Conservation (phyloP, 2,888 invertebrate species). For the Phalangium opilio region DNA sequence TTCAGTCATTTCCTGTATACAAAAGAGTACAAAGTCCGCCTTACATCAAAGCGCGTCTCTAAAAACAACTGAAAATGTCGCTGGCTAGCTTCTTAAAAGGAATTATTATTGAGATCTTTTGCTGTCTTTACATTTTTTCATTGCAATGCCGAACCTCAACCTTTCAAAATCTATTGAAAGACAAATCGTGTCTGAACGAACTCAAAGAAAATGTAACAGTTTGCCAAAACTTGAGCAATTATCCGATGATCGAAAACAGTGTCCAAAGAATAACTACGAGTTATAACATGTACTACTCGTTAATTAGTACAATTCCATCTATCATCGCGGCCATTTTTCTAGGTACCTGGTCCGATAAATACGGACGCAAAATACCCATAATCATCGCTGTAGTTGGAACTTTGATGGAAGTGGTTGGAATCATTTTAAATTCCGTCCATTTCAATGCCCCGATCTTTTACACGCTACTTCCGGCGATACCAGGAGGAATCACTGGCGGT, state of each 20-base stretch:
- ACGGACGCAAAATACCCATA: constrained; percentile 13
- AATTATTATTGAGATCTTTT: no score
- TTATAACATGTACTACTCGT: not conserved
- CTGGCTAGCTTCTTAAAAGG: no score
- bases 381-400: constrained; percentile 6
- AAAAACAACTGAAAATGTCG: no score
- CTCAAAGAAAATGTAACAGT: not conserved
- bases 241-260: not conserved
- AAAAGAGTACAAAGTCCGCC: no score
- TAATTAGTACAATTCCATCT: not conserved
- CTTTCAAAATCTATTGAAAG: no score
- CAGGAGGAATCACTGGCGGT: constrained; percentile 11
- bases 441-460: constrained; percentile 6
- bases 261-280: not conserved
- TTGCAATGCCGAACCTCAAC: no score
- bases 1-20: no score
- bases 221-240: not conserved
- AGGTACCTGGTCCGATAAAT: constrained; percentile 16
- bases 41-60: no score
- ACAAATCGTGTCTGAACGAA: not conserved
- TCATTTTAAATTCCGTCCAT: constrained; percentile 4
- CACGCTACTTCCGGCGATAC: constrained; percentile 1
- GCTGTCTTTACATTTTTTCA: no score
- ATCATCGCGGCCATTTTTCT: not conserved
- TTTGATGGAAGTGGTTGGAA: constrained; percentile 5